phyloP scores from a whole-genome alignment of 2,888 invertebrate species.

The Eulithis prunata region DNA sequence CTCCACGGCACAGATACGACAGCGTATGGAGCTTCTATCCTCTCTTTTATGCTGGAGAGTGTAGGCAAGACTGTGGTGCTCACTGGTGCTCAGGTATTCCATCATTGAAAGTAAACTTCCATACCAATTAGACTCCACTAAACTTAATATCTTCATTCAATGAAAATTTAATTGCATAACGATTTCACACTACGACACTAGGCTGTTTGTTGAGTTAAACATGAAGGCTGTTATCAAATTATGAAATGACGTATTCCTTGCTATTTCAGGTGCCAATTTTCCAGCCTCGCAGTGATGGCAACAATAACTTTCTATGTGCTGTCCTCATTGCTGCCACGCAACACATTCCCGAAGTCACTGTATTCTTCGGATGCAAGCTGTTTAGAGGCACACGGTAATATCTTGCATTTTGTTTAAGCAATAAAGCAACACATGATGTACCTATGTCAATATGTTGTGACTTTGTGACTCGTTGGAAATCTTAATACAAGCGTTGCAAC shows the following conservation, averaged over 20 bases:
- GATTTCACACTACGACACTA: too few species aligned
- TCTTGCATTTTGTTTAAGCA: neutral
- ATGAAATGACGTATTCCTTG: neutral
- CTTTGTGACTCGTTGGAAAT: too few species aligned
- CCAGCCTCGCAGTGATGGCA: conserved; percentile 96
- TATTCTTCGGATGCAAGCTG: conserved; percentile 95
- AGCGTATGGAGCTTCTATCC: conserved; percentile 96
- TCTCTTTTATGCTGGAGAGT: conserved; percentile 98
- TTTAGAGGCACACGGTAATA: conserved; percentile 91
- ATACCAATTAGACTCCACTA: too few species aligned
- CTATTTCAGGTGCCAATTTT: conserved; percentile 92
- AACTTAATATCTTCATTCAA: too few species aligned
- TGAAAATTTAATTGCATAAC: too few species aligned
- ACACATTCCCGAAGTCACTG: conserved; percentile 96
- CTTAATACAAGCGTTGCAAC: too few species aligned
- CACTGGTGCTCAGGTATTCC: conserved; percentile 93
- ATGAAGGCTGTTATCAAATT: too few species aligned
- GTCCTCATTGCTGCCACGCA: conserved; percentile 95
- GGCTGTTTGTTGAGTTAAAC: too few species aligned
- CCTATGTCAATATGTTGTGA: too few species aligned
- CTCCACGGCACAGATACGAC: conserved; percentile 98
- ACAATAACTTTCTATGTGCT: conserved; percentile 95
- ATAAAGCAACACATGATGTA: too few species aligned
- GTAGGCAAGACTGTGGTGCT: conserved; percentile 97
- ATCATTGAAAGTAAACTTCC: neutral